Conservation (phyloP, 1,140 invertebrate species). For the honey bee (Apis mellifera) region DNA sequence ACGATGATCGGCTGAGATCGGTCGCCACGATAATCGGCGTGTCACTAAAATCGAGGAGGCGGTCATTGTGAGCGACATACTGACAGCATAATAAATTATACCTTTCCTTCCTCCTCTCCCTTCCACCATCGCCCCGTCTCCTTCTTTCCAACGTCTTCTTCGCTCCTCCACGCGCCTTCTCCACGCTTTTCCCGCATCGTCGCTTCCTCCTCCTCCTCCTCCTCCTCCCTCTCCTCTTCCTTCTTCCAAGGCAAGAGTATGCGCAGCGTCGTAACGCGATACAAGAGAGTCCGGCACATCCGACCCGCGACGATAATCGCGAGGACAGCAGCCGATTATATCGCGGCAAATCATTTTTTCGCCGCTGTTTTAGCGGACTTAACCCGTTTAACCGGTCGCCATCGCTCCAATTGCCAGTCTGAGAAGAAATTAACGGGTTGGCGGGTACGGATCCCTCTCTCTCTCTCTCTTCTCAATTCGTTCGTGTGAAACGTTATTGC, state of each 20-base stretch:
- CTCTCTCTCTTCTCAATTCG: not conserved
- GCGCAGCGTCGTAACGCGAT: constrained; percentile 57
- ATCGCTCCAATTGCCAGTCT: not conserved
- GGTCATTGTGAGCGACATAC: constrained; percentile 79
- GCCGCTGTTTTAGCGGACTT: constrained; percentile 17
- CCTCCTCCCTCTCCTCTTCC: constrained; percentile 6
- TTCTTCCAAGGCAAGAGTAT: not conserved
- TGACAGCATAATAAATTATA: constrained; percentile 80
- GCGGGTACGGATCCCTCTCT: not conserved
- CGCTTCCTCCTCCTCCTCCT: constrained; percentile 19
- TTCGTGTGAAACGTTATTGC: not conserved
- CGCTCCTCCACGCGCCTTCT: not conserved
- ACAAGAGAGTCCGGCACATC: constrained; percentile 39
- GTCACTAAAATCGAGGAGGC: constrained; percentile 79
- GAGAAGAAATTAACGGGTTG: not conserved
- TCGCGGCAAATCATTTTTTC: constrained; percentile 4
- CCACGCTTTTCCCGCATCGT: constrained; percentile 13
- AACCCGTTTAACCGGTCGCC: constrained; percentile 7
- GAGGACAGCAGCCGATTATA: constrained; percentile 46
- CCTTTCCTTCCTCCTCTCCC: constrained; percentile 36
- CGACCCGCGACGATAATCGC: constrained; percentile 49
- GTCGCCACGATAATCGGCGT: constrained; percentile 75
- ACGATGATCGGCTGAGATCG: constrained; percentile 79
- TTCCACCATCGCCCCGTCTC: not conserved
- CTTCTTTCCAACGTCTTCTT: not conserved